Evolutionary conservation across 2,888 invertebrate species (phyloP), one percentile per base, ranked within the genome.

Genomic region (Phymatocera aterrima): DNA sequence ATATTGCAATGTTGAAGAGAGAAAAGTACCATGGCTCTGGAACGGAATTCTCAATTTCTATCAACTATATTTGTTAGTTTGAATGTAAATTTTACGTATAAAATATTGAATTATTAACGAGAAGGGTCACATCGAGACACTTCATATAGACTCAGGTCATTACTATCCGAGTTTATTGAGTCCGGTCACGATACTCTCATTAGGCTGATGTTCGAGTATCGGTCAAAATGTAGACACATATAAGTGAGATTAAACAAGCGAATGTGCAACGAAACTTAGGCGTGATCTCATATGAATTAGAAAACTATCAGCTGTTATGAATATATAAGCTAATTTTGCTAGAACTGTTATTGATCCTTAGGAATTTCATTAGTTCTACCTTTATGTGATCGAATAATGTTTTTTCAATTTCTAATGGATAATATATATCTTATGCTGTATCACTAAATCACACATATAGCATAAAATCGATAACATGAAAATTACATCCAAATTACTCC

Each of bases 191-290:
- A 64, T 68, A 68, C 28, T 24, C 40, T 68, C 15, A 43, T 68
- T 28, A 68, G 46, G 21, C 21, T 64, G 64, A 68, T 68, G 46
- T 68, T 40, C 8, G 28, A 57, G 57, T 57, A 4, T 18, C 24
- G 18, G 64, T 64, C 3, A 10, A 64, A 40, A 64, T 28, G 46
- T 68, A 43, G 65, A 78, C 43, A 54, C 37, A 46, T 24, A 75
- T 79, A 85, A 88, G 87, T 87, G 86, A 87, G 88, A 88, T 81
- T 77, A 85, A 84, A 84, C 81, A 84, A 86, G 83, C 86, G 86
- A 87, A 87, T 86, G 84, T 84, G 89, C 89, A 89, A 89, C 89
- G 89, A 89, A 88, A 83, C 80, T 80, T 85, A 86, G 82, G 84
- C 83, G 84, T 81, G 82, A 81, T 78, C 77, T 80, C 79, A 79